Conservation (phyloP, 92 coral and sea anemone species). For the Chrysogorgia sp. region DNA sequence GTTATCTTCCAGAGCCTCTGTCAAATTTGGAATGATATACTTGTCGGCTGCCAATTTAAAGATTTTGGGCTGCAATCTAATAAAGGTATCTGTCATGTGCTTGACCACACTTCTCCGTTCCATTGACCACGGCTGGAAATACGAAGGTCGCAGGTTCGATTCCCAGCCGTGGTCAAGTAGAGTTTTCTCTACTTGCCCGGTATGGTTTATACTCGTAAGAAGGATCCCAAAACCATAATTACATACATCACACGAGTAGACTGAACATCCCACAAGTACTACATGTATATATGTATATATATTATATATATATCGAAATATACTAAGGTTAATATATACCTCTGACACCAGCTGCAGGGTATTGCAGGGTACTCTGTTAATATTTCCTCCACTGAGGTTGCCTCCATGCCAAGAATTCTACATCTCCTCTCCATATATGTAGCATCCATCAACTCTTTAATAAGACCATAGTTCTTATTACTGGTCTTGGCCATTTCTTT, state of each 20-base stretch:
- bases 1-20: no score
- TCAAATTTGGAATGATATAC: no score
- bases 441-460: constrained; percentile 21
- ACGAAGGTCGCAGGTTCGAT: no score
- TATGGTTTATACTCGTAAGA: not conserved
- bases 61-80: not conserved
- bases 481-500: constrained; percentile 16
- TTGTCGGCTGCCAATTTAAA: not conserved
- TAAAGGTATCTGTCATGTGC: not conserved
- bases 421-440: constrained; percentile 7
- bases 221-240: not conserved
- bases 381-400: constrained; percentile 16
- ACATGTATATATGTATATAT: not conserved
- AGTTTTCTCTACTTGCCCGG: no score
- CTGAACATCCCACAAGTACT: not conserved
- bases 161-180: no score
- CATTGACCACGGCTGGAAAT: no score
- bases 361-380: constrained; percentile 26
- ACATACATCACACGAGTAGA: not conserved
- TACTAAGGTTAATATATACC: not conserved
- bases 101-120: not conserved
- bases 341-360: constrained; percentile 29
- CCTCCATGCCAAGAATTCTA: not conserved
- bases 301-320: not conserved
- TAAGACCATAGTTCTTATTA: constrained; percentile 7